phyloP scores from a whole-genome alignment of 2,888 invertebrate genomes.

The Cheilosia urbana region DNA sequence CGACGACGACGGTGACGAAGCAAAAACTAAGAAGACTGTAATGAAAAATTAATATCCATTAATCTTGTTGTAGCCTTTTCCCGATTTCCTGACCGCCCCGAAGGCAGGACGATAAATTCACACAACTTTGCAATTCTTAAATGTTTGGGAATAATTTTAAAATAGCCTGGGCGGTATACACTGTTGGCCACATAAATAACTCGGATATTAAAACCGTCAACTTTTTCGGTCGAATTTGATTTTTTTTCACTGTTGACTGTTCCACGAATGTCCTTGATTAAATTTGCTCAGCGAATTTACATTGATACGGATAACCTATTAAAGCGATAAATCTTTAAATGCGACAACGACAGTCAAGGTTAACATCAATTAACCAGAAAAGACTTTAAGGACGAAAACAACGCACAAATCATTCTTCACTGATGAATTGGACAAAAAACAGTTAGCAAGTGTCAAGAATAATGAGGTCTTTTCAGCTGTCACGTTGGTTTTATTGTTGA shows the following conservation, averaged over 20 bases:
- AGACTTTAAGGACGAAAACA: conserved; percentile 28
- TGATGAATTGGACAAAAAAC: conserved; percentile 17
- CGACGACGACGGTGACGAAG: not conserved
- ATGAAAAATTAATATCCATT: conserved; percentile 65
- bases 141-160: not conserved
- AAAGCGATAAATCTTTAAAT: conserved; percentile 4
- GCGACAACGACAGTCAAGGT: not conserved
- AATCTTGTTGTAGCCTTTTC: conserved; percentile 48
- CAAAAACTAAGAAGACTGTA: conserved; percentile 19
- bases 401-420: conserved; percentile 31
- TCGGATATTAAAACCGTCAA: conserved; percentile 7
- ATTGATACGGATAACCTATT: not conserved
- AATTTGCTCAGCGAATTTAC: conserved; percentile 1
- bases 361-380: conserved; percentile 11
- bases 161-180: not conserved
- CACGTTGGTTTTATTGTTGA: conserved; percentile 41
- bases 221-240: not conserved
- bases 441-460: conserved; percentile 43
- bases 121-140: not conserved
- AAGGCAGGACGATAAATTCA: not conserved
- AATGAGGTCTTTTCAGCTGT: conserved; percentile 66
- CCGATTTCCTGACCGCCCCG: conserved; percentile 9
- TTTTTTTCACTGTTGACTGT: not conserved
- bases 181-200: conserved; percentile 8
- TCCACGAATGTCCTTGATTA: conserved; percentile 8